Conservation (phyloP, 2,888 invertebrate genomes). For the Allacma fusca region DNA sequence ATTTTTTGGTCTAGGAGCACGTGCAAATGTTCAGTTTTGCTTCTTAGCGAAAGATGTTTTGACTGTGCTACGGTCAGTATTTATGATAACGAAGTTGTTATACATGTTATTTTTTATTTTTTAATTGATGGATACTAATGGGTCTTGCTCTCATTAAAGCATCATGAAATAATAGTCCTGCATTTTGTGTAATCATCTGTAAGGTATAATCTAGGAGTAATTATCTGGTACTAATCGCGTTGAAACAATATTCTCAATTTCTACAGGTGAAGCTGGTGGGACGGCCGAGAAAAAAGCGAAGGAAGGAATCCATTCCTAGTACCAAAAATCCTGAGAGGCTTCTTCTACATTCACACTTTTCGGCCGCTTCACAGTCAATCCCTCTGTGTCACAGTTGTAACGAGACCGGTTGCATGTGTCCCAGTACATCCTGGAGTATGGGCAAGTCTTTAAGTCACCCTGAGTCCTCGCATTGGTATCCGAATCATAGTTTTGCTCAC, state of each 20-base stretch:
- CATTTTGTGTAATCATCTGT: too few species aligned
- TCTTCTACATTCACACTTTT: slow-evolving; percentile 12
- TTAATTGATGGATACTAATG: too few species aligned
- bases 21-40: too few species aligned
- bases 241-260: neutral
- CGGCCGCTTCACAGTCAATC: neutral
- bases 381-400: slow-evolving; percentile 31
- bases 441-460: slow-evolving; percentile 9
- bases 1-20: too few species aligned
- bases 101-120: too few species aligned
- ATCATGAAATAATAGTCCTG: too few species aligned
- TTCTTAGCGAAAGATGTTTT: too few species aligned
- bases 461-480: slow-evolving; percentile 25
- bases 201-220: too few species aligned
- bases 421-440: slow-evolving; percentile 28
- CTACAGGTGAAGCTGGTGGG: slow-evolving; percentile 41
- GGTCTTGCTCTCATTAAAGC: too few species aligned
- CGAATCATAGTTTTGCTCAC: slow-evolving; percentile 21
- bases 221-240: neutral
- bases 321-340: neutral
- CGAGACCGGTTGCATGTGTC: slow-evolving; percentile 35
- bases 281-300: slow-evolving; percentile 42
- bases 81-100: too few species aligned
- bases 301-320: slow-evolving; percentile 11
- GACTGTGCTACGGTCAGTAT: too few species aligned